phyloP scores from a whole-genome alignment of 2,113 vertebrate genomes.

The Piaya cayana region DNA sequence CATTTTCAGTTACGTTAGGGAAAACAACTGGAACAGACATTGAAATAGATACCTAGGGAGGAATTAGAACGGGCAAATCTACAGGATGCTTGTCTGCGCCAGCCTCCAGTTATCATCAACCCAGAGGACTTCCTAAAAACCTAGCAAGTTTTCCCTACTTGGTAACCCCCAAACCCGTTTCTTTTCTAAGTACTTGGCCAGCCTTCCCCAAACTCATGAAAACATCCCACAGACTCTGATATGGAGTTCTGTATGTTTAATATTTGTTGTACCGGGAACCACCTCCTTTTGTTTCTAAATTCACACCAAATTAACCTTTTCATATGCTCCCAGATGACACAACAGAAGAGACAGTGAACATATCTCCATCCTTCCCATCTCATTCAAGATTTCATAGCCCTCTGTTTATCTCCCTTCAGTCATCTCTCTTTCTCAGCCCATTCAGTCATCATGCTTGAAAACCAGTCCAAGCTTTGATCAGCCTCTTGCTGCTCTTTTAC shows the following conservation, averaged over 20 bases:
- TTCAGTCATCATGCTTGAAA: neutral
- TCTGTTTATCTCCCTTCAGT: neutral
- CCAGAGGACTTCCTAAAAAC: neutral
- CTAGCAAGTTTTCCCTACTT: neutral
- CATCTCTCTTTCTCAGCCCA: neutral
- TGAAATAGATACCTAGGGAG: neutral
- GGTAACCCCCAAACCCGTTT: neutral
- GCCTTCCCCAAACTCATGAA: neutral
- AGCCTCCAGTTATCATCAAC: neutral
- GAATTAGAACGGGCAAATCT: neutral
- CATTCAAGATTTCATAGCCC: neutral
- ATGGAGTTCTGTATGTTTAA: neutral
- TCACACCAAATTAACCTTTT: neutral
- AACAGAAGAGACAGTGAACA: neutral
- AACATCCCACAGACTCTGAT: neutral
- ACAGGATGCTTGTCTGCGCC: fast-evolving
- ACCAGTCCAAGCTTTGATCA: neutral
- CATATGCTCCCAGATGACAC: neutral
- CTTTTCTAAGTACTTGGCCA: neutral
- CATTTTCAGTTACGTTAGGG: neutral
- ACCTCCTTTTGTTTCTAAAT: neutral
- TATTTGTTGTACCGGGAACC: neutral
- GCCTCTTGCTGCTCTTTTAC: neutral
- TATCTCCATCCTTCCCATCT: neutral
- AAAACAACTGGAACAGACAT: neutral